Conservation (phyloP, 2,888 invertebrate genomes). For the Luffia ferchaultella region DNA sequence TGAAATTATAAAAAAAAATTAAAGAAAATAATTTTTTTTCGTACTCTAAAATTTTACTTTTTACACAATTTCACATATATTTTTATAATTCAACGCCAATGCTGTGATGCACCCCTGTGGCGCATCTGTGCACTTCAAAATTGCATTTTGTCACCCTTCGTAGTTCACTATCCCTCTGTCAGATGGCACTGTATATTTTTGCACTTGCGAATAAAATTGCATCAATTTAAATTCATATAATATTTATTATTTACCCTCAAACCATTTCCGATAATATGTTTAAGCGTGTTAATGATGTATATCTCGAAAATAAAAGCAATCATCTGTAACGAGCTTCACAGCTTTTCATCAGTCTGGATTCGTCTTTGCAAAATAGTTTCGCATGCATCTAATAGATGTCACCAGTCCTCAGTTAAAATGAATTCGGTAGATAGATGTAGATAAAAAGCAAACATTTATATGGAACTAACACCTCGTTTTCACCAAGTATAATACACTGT, state of each 20-base stretch:
- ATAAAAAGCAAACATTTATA: no score
- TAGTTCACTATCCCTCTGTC: conserved; percentile 30
- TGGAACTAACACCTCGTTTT: no score
- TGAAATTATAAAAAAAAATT: neutral
- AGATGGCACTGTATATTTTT: conserved; percentile 34
- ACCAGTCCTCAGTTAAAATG: conserved; percentile 13
- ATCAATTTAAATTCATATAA: conserved; percentile 2
- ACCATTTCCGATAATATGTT: no score
- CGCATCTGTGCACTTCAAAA: conserved; percentile 26
- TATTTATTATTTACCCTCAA: no score
- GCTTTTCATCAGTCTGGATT: neutral
- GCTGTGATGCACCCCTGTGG: conserved; percentile 15
- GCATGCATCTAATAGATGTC: conserved; percentile 30
- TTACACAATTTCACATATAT: neutral
- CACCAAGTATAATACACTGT: no score
- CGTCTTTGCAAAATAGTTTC: conserved; percentile 22
- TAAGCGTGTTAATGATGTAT: no score
- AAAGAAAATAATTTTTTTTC: neutral
- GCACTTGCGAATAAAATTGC: conserved; percentile 7
- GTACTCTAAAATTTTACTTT: neutral
- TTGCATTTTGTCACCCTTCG: conserved; percentile 26
- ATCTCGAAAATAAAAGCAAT: neutral
- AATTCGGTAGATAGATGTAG: no score
- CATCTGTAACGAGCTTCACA: neutral
- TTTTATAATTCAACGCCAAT: no score